Base-by-base conservation (phyloP, 2,888 invertebrate genomes). In the Acholoe squamosa region DNA sequence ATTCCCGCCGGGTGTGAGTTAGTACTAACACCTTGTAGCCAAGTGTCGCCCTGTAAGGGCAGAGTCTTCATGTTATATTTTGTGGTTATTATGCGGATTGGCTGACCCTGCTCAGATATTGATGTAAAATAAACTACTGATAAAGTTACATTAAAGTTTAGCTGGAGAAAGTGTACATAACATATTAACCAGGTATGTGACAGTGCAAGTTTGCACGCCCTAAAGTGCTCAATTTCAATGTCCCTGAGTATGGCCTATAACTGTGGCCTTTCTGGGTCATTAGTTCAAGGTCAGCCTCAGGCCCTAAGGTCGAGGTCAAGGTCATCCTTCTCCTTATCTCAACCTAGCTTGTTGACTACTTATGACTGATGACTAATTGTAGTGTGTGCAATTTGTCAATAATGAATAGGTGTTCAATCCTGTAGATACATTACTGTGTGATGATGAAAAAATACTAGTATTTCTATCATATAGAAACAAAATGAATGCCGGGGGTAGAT, bases 171-270 rank as follows among this genome's bases (percentile, higher is more conserved):
- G 54, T 86, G 86, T 86, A 86, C 52, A 86, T 86, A 86, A 1
- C 28, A 86, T 86, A 86, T 86, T 86, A 25, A 22, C 80, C 80
- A 80, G 52, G 86, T 54, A 86, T 86, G 86, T 86, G 86, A 86
- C 86, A 22, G 86, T 86, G 86, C 86, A 19, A 28, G 25, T 86
- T n/a, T 28, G 86, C 86, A 54, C 86, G 86, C 3, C 86, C 86
- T 56, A 86, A 86, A 86, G 86, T 86, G 86, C 86, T 86, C 86
- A 86, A 86, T 86, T 86, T 52, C 52, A 22, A 86, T 86, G 86
- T 86, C 28, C 31, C 86, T 86, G 86, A 16, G 86, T 14, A 28
- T 31, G 54, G 54, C 56, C 54, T 86, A 31, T 12, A n/a, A 51
- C 31, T 19, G 14, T 54, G 86, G 25, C 54, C 52, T 86, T 43